These are phyloP conservation scores for Thymallus thymallus DNA, from an alignment of 2,113 vertebrate species.

Conservation along the genomic window DNA sequence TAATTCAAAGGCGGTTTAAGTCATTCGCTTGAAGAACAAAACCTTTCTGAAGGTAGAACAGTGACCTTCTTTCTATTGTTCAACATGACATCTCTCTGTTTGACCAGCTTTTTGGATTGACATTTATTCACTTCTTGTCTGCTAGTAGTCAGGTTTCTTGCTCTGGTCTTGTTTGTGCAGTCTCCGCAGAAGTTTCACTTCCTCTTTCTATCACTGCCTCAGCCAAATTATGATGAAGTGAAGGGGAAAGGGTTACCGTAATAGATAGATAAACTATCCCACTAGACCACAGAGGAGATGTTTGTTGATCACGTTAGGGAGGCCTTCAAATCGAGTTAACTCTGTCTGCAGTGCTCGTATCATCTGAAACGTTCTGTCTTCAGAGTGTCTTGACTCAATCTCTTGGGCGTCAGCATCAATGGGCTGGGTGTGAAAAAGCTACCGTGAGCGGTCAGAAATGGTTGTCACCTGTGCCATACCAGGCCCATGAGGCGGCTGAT, in stretches of 20 bases:
- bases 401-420: neutral
- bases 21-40: neutral
- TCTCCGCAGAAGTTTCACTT: neutral
- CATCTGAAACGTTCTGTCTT: neutral
- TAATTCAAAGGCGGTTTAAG: neutral
- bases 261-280: neutral
- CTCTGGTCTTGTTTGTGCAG: neutral
- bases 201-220: neutral
- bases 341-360: neutral
- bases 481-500: neutral
- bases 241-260: neutral
- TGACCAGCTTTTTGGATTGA: neutral
- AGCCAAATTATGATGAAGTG: neutral
- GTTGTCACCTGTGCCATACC: neutral
- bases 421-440: neutral
- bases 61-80: neutral
- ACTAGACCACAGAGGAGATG: neutral
- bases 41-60: neutral
- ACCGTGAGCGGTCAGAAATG: neutral
- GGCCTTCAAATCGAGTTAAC: neutral
- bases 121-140: neutral
- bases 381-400: neutral
- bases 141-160: neutral
- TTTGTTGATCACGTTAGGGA: conserved; percentile 2
- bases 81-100: neutral